phyloP scores from a whole-genome alignment of 2,797 vertebrate genomes.

The Scleropages formosus region DNA sequence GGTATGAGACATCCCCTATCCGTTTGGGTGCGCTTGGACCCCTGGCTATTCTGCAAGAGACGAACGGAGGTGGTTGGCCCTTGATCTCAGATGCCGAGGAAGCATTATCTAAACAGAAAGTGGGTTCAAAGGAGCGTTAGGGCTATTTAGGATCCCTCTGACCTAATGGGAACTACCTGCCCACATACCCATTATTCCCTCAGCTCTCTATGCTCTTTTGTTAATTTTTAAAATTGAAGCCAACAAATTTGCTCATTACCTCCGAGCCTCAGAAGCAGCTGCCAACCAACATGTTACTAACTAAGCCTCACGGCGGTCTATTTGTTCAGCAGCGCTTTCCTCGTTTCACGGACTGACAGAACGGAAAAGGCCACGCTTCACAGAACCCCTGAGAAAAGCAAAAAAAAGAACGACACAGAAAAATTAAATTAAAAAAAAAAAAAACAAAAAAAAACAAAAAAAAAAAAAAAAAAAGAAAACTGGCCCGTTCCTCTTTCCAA shows the following conservation, averaged over 20 bases:
- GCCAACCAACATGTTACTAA: constrained; percentile 19
- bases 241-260: constrained; percentile 22
- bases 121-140: no score
- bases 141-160: no score
- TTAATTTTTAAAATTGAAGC: constrained; percentile 15
- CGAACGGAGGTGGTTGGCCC: background rate
- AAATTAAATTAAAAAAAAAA: constrained; percentile 8
- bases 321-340: constrained; percentile 2
- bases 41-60: no score
- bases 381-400: constrained; percentile 37
- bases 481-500: constrained; percentile 52
- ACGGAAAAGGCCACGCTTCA: constrained; percentile 51
- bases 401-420: constrained; percentile 27
- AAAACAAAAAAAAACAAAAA: constrained; percentile 16
- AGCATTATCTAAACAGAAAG: no score
- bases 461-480: background rate
- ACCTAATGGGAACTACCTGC: background rate
- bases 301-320: constrained; percentile 20
- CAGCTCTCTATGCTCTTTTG: background rate
- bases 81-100: background rate
- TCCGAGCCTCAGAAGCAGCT: background rate
- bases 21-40: no score
- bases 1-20: no score
- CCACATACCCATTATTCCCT: background rate
- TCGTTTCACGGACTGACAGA: constrained; percentile 29